phyloP scores from a whole-genome alignment of 2,113 vertebrate genomes.

The Oxyura jamaicensis region DNA sequence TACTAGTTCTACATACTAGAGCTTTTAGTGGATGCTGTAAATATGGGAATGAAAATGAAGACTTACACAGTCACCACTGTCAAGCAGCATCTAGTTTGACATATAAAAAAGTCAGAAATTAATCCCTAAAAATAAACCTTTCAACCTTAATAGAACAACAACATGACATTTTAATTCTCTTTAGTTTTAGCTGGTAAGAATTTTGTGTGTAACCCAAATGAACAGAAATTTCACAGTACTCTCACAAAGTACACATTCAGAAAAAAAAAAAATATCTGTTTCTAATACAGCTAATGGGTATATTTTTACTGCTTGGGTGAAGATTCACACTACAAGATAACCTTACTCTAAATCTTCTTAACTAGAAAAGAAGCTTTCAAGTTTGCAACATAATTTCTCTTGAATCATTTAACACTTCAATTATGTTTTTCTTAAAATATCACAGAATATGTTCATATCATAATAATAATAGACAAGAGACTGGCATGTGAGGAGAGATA shows the following conservation, averaged over 20 bases:
- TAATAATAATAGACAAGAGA: not conserved
- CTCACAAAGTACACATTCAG: not conserved
- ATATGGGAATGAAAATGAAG: not conserved
- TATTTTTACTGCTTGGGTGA: not conserved
- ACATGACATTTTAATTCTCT: not conserved
- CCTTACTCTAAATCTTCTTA: not conserved
- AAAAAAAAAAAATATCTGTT: not conserved
- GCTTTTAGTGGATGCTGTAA: not conserved
- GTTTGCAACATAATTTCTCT: not conserved
- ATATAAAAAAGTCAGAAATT: not conserved
- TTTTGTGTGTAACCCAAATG: not conserved
- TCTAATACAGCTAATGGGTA: not conserved
- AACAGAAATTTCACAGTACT: not conserved
- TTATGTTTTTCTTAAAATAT: not conserved
- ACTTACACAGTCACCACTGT: not conserved
- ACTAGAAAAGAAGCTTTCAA: not conserved
- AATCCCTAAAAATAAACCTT: not conserved
- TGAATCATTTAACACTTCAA: not conserved
- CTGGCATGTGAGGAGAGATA: not conserved
- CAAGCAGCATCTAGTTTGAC: not conserved
- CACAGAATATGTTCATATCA: not conserved
- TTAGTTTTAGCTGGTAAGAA: not conserved
- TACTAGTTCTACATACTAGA: not conserved
- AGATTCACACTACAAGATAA: not conserved
- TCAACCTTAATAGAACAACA: not conserved